These are phyloP conservation scores for Kradibia gibbosae DNA, from an alignment of 1,140 invertebrate species.

Conservation along the genomic window DNA sequence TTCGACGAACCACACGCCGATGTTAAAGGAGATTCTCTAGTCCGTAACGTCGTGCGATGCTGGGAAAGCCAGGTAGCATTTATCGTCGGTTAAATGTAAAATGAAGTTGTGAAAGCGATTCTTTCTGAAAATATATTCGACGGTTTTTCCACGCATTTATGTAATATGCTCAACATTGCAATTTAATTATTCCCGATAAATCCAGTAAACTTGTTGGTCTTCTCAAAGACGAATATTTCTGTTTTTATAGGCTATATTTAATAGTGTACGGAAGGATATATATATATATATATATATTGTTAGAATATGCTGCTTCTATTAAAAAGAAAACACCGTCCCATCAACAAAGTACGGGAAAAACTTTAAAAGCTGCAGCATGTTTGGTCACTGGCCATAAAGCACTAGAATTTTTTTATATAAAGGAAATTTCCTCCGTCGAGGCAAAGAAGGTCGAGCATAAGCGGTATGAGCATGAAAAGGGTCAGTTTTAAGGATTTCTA, in stretches of 20 bases:
- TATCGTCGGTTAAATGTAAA: too few species aligned
- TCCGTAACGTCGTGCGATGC: too few species aligned
- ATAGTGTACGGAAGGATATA: not conserved
- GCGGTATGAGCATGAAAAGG: not conserved
- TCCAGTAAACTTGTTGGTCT: not conserved
- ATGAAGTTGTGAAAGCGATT: too few species aligned
- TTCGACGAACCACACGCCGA: too few species aligned
- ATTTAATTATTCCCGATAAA: not conserved
- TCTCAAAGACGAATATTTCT: not conserved
- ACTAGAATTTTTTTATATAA: not conserved
- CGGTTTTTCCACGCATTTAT: too few species aligned
- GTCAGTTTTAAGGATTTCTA: not conserved
- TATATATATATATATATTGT: too few species aligned
- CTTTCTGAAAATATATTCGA: too few species aligned
- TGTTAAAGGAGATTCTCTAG: too few species aligned
- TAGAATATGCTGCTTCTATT: not conserved
- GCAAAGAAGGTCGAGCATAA: not conserved
- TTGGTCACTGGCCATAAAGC: not conserved
- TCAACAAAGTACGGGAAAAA: not conserved
- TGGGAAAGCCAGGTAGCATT: too few species aligned
- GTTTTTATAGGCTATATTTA: not conserved
- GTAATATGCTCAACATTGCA: too few species aligned
- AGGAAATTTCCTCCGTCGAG: not conserved
- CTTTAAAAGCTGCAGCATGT: not conserved
- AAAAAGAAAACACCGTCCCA: not conserved